A percentile compares a stretch with the other conserved stretches of the same genome.
These are phyloP conservation scores for Drosophila borborema DNA, from an alignment of 2,888 invertebrate genomes.

Conservation along the genomic window DNA sequence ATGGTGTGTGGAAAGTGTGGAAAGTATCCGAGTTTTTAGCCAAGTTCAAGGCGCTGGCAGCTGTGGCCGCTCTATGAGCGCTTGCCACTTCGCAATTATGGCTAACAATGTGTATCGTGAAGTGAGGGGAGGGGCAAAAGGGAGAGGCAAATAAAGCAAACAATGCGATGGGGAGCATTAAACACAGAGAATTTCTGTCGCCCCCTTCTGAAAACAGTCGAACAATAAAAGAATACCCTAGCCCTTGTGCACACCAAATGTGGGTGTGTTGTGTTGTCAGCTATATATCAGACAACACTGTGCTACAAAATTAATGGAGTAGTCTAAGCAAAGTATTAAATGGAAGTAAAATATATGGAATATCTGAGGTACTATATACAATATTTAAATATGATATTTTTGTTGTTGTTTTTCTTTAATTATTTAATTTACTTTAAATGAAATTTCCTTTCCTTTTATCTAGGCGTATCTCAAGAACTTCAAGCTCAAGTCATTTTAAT, in stretches of 20 bases:
- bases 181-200: slow-evolving; percentile 34
- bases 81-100: slow-evolving; percentile 59
- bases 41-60: slow-evolving; percentile 70
- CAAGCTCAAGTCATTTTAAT: not conserved
- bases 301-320: slow-evolving; percentile 35
- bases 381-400: no score
- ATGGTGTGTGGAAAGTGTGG: slow-evolving; percentile 15
- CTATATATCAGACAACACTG: slow-evolving; percentile 36
- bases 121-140: not conserved
- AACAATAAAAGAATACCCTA: slow-evolving; percentile 44
- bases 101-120: slow-evolving; percentile 43
- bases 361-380: no score
- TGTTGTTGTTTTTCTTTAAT: no score
- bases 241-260: slow-evolving; percentile 40
- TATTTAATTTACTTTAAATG: no score
- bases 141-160: slow-evolving; percentile 28
- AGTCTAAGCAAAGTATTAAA: not conserved
- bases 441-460: not conserved
- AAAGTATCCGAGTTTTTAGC: slow-evolving; percentile 52
- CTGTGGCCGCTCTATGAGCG: slow-evolving; percentile 33
- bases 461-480: not conserved
- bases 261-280: slow-evolving; percentile 62
- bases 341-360: not conserved
- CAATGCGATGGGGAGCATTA: slow-evolving; percentile 53
- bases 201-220: slow-evolving; percentile 27